phyloP scores from a whole-genome alignment of 2,113 vertebrate genomes.

The Pteruthius melanotis region DNA sequence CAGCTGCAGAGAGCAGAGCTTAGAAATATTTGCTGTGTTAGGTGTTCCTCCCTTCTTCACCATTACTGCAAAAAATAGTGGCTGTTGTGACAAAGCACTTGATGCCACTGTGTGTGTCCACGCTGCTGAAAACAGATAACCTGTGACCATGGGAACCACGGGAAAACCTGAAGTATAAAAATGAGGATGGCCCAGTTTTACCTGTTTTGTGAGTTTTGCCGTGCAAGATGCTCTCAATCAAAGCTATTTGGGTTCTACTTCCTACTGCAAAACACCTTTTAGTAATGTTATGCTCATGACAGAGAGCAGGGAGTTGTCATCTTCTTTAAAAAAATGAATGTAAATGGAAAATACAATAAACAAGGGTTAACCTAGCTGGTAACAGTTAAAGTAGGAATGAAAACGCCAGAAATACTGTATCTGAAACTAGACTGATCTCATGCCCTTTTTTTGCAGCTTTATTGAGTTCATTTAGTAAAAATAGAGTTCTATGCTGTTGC shows the following conservation, averaged over 20 bases:
- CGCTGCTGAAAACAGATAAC: background rate
- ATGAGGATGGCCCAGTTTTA: background rate
- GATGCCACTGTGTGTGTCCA: background rate
- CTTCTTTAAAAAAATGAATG: background rate
- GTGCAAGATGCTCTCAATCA: background rate
- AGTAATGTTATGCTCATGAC: background rate
- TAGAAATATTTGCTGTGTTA: background rate
- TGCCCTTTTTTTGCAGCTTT: background rate
- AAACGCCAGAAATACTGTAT: background rate
- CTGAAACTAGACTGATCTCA: background rate
- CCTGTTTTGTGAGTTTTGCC: background rate
- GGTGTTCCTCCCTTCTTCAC: background rate
- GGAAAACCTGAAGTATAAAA: background rate
- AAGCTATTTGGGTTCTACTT: background rate
- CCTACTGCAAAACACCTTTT: background rate
- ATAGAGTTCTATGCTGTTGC: background rate
- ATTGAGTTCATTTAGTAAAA: background rate
- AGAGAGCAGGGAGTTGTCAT: background rate
- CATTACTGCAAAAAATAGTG: background rate
- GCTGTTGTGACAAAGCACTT: background rate
- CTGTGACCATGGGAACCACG: background rate
- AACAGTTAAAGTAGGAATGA: background rate
- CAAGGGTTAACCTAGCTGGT: background rate
- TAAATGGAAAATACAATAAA: background rate
- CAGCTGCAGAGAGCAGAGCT: background rate